Percentiles rank a stretch among this genome's conserved stretches.
phyloP scores from a whole-genome alignment of 1,140 invertebrate species.

The Popillia japonica region DNA sequence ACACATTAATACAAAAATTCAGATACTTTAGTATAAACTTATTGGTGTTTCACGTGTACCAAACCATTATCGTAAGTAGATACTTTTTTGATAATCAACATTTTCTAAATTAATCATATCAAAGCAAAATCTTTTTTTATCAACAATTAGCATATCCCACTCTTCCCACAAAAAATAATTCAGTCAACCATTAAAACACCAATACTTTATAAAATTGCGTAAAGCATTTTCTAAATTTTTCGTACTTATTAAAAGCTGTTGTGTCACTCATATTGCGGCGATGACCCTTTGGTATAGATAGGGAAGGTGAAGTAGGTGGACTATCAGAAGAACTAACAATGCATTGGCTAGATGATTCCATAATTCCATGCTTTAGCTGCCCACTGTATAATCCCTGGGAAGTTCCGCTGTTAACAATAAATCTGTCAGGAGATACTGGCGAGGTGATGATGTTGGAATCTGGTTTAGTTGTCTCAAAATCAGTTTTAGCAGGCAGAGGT shows the following conservation, averaged over 20 bases:
- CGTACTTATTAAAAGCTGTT: constrained; percentile 83
- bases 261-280: constrained; percentile 87
- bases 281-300: constrained; percentile 66
- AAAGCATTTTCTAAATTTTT: no score
- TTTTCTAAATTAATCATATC: no score
- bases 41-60: no score
- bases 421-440: constrained; percentile 49
- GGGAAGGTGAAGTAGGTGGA: constrained; percentile 65
- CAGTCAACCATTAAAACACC: no score
- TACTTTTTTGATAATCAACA: no score
- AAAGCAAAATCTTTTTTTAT: no score
- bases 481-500: constrained; percentile 19
- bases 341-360: constrained; percentile 58
- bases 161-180: no score
- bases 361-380: constrained; percentile 46
- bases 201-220: no score
- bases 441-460: constrained; percentile 43
- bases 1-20: no score
- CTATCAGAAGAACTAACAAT: constrained; percentile 60
- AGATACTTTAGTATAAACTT: no score
- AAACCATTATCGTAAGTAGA: no score
- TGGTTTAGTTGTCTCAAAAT: constrained; percentile 20
- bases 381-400: background rate
- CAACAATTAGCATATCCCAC: no score
- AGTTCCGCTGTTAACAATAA: constrained; percentile 41